Evolutionary conservation across 2,888 invertebrate species (phyloP), one percentile per base, ranked within the genome.

Genomic region (Clepsis dumicolana): DNA sequence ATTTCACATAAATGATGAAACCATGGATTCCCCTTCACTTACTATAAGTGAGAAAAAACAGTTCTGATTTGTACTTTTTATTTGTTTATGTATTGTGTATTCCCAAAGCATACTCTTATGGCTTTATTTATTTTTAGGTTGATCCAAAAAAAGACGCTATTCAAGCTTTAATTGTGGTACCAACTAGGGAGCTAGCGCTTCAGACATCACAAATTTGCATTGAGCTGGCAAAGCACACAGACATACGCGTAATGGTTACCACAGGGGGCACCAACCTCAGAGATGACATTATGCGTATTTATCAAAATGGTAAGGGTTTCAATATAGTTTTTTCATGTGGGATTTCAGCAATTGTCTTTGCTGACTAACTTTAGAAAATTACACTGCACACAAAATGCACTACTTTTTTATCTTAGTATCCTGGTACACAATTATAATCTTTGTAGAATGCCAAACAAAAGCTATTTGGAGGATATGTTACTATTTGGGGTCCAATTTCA

Each of bases 151-250:
- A 97, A 95, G 98, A 98, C 94, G 96, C 95, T 90, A 99, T 99
- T 88, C 99, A 99, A 95, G 99, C 99, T 82, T 95, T 99, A 94
- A 96, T 99, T 81, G 98, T 99, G 90, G 99, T 99, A 85, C 99
- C 99, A 74, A 99, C 99, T 72, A 95, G 99, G 94, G 99, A 99
- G 94, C 94, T 99, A 91, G 99, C 99, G 73, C 95, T 99, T 82
- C 99, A 99, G 94, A 99, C 99, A 86, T 99, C 99, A 94, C 99
- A 99, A 94, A 99, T 99, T 88, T 99, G 99, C 94, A 99, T 99
- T 90, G 99, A 99, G 93, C 95, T 99, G 83, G 97, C 99, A 75
- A 99, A 99, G 93, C 99, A 99, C 93, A 96, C 99, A 94, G 97
- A 98, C 87, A 96, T 98, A 83, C 97, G 99, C 90, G 98, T 99